A percentile compares a stretch with the other conserved stretches of the same genome.
These are phyloP conservation scores for Telmatherina bonti DNA, from an alignment of 2,797 vertebrate genomes.

Conservation along the genomic window DNA sequence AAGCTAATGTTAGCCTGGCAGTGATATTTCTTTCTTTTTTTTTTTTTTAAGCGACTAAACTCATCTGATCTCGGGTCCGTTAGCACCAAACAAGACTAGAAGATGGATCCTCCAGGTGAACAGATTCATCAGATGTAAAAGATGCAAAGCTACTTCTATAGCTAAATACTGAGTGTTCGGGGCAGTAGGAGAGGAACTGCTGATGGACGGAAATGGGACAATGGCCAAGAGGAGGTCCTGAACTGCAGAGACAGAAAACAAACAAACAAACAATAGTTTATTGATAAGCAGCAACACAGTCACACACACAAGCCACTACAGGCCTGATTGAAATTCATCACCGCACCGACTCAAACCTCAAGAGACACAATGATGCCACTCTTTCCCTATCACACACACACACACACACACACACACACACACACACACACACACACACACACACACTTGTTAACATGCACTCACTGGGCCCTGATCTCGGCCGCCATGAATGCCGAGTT, in stretches of 20 bases:
- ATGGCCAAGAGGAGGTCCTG: slow-evolving; percentile 40
- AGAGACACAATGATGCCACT: slow-evolving; percentile 58
- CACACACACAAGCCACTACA: slow-evolving; percentile 36
- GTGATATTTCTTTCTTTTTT: not conserved
- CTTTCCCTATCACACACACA: too few species aligned
- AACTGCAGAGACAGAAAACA: slow-evolving; percentile 24
- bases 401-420: slow-evolving; percentile 28
- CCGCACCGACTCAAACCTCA: slow-evolving; percentile 43
- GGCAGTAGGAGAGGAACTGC: slow-evolving; percentile 1
- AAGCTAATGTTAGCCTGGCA: slow-evolving; percentile 5
- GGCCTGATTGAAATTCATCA: slow-evolving; percentile 65
- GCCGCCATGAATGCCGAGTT: too few species aligned
- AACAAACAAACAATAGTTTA: slow-evolving; percentile 60
- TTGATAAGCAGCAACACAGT: slow-evolving; percentile 43
- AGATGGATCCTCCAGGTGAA: slow-evolving; percentile 3
- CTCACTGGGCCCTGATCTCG: too few species aligned
- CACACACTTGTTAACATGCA: too few species aligned
- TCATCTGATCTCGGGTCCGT: not conserved
- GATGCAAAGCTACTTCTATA: not conserved
- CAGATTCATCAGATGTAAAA: not conserved
- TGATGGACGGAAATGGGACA: slow-evolving; percentile 39
- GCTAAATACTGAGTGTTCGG: not conserved
- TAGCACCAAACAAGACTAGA: slow-evolving; percentile 5
- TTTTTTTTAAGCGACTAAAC: not conserved
- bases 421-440: slow-evolving; percentile 11